Conservation (phyloP, 2,797 vertebrate genomes). For the Etheostoma perlongum region DNA sequence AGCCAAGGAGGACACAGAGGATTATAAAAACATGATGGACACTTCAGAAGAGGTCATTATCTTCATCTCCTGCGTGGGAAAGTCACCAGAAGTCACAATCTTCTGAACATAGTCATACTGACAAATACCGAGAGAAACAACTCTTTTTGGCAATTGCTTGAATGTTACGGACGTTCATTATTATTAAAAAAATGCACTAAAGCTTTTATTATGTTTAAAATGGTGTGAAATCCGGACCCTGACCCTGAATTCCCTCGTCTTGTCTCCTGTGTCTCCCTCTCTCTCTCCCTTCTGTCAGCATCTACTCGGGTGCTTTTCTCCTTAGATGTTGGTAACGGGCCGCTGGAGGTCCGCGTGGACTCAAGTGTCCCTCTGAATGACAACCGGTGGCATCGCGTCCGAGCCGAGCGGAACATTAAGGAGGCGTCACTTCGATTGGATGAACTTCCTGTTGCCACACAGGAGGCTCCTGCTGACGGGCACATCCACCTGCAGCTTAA, state of each 20-base stretch:
- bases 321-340: conserved; percentile 92
- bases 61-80: no score
- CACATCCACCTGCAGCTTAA: conserved; percentile 92
- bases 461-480: conserved; percentile 86
- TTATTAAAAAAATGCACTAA: no score
- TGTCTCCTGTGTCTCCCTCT: neutral
- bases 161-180: no score
- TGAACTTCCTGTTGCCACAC: conserved; percentile 81
- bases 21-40: no score
- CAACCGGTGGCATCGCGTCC: conserved; percentile 92
- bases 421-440: conserved; percentile 90
- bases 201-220: no score
- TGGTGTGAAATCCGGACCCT: no score
- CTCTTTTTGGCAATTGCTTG: no score
- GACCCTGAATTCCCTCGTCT: neutral
- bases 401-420: conserved; percentile 91
- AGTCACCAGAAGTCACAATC: no score
- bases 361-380: conserved; percentile 87
- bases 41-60: no score
- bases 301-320: conserved; percentile 90
- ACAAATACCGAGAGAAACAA: no score
- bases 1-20: no score
- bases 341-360: conserved; percentile 83
- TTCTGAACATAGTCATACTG: no score
- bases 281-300: conserved; percentile 73